These are phyloP conservation scores for Psittacus erithacus DNA, from an alignment of 2,113 vertebrate species.

Conservation along the genomic window DNA sequence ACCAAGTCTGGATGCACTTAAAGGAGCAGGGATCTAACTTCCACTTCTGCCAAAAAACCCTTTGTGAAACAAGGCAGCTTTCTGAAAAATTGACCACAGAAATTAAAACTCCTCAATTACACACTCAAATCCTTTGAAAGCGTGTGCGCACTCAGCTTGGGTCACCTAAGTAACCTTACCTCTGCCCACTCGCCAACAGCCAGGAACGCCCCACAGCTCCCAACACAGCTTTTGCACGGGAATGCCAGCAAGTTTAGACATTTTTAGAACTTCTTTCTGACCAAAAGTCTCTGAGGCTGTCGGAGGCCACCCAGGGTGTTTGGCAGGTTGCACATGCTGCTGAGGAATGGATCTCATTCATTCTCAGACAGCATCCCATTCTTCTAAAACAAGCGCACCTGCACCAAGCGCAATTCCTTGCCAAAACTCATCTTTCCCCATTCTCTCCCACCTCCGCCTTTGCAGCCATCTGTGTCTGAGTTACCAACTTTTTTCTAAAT, in stretches of 20 bases:
- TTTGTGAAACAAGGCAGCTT: conserved; percentile 53
- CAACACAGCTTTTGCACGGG: background rate
- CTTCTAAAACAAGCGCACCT: conserved; percentile 65
- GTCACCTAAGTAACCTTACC: conserved; percentile 38
- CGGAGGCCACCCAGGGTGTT: conserved; percentile 60
- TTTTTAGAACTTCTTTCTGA: conserved; percentile 53
- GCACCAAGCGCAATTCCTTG: conserved; percentile 27
- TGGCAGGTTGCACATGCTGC: conserved; percentile 34
- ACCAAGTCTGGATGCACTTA: conserved; percentile 57
- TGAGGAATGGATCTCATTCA: conserved; percentile 64
- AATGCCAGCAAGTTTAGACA: conserved; percentile 50
- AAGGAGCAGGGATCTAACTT: conserved; percentile 46
- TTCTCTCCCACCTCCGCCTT: conserved; percentile 55
- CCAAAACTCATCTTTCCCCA: conserved; percentile 51
- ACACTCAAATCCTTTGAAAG: conserved; percentile 43
- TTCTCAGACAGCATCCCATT: conserved; percentile 68
- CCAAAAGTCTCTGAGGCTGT: conserved; percentile 6
- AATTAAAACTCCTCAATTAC: conserved; percentile 57
- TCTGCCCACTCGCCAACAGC: conserved; percentile 35
- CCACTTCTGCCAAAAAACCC: conserved; percentile 52
- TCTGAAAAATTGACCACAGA: conserved; percentile 60
- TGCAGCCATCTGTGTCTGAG: conserved; percentile 49
- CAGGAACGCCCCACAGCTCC: conserved; percentile 1
- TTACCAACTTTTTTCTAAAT: background rate
- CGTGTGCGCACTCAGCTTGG: background rate